Evolutionary conservation across 2,113 vertebrate genomes (phyloP).

Genomic region (Mionectes macconnelli): DNA sequence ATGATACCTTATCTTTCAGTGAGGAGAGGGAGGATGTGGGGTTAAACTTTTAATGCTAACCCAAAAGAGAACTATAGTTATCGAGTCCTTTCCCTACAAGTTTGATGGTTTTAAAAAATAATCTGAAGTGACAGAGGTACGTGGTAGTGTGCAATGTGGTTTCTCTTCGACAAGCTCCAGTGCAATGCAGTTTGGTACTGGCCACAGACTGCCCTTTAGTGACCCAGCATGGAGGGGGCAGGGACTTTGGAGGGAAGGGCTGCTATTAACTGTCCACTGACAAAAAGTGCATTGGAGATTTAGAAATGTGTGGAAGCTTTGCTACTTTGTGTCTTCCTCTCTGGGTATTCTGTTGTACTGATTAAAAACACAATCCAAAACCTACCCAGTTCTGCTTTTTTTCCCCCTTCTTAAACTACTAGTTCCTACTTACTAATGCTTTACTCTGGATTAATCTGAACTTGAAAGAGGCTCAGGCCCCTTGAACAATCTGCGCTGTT

Average conservation of each 20-base stretch:
- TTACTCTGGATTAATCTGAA: neutral
- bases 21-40: neutral
- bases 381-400: neutral
- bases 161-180: neutral
- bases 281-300: neutral
- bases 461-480: neutral
- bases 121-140: neutral
- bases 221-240: neutral
- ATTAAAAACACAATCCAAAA: neutral
- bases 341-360: neutral
- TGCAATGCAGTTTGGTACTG: neutral
- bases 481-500: neutral
- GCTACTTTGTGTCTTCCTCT: neutral
- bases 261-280: neutral
- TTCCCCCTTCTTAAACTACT: neutral
- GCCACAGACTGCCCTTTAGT: neutral
- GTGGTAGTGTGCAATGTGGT: accelerated
- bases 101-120: neutral
- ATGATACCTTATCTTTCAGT: neutral
- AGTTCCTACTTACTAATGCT: neutral
- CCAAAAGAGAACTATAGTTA: neutral
- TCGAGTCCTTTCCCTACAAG: neutral
- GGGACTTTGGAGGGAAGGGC: neutral
- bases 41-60: neutral
- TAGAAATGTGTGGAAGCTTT: neutral